Evolutionary conservation across 2,797 vertebrate species (phyloP).

Genomic region (Gymnodraco acuticeps): DNA sequence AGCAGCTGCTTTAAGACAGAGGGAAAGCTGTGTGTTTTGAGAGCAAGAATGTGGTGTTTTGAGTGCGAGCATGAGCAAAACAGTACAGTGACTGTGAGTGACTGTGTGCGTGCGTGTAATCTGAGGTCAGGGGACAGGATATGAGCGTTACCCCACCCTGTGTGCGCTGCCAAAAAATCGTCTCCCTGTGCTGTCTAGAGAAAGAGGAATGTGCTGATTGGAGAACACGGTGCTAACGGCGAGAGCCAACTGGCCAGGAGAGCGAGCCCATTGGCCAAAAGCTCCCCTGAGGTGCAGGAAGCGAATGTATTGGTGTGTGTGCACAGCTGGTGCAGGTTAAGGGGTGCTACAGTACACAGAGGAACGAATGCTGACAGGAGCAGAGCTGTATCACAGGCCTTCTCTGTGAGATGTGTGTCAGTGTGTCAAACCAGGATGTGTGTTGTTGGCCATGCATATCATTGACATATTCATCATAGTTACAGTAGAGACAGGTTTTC

Average conservation of each 20-base stretch:
- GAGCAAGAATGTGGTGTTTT: slow-evolving; percentile 72
- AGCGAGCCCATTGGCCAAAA: slow-evolving; percentile 64
- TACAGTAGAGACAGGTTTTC: neutral
- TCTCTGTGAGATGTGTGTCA: slow-evolving; percentile 74
- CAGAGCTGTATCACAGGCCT: slow-evolving; percentile 36
- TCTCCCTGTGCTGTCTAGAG: slow-evolving; percentile 78
- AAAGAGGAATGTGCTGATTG: slow-evolving; percentile 87
- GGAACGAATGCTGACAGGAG: slow-evolving; percentile 54
- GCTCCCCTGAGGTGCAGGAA: slow-evolving; percentile 56
- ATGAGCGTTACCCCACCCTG: slow-evolving; percentile 85
- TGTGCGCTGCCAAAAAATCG: slow-evolving; percentile 75
- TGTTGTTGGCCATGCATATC: slow-evolving; percentile 2
- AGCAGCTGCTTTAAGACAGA: slow-evolving; percentile 71
- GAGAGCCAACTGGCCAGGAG: slow-evolving; percentile 78
- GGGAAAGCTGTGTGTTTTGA: slow-evolving; percentile 69
- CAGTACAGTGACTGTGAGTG: slow-evolving; percentile 55
- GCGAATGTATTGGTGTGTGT: slow-evolving; percentile 51
- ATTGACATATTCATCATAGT: neutral
- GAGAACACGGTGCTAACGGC: slow-evolving; percentile 65
- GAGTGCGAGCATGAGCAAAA: slow-evolving; percentile 60
- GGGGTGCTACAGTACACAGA: slow-evolving; percentile 58
- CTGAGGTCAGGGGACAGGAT: slow-evolving; percentile 85
- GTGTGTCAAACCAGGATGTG: slow-evolving; percentile 63
- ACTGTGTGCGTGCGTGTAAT: slow-evolving; percentile 41
- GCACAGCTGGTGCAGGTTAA: slow-evolving; percentile 77